Evolutionary conservation across 2,888 invertebrate species (phyloP), one percentile per base, ranked within the genome.

Genomic region (Phalera bucephala): DNA sequence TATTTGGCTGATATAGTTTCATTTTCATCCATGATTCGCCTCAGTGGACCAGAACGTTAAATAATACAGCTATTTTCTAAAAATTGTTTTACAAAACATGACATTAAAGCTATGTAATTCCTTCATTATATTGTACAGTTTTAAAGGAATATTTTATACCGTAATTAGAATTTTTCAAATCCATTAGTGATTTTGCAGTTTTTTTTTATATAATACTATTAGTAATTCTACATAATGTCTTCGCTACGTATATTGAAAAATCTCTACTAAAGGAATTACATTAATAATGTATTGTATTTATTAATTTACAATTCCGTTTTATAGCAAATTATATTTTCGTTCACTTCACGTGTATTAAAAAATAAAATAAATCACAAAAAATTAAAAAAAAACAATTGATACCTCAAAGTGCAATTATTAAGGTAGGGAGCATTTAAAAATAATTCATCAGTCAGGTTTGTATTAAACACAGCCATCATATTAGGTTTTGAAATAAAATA

Each of bases 141-240:
- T 29, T 40, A 61, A 67, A 68, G 67, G 69, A 67, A 68, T 70
- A 50, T 52, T 55, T 17, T 63, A 58, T 56, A 60, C 64, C 40
- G 57, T 64, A 45, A 62, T 44, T 71, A 67, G 69, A 67, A 54
- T 66, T 56, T 75, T 75, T 87, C 87, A 88, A 88, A 88, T 88
- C 87, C 87, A 45, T 87, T 79, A 85, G 87, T 87, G 87, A 71
- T 58, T 72, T 81, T 87, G 86, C 86, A 87, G 86, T 83, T 74
- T 62, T 68, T 53, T 60, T 70, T 71, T 61, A 64, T 54, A 62
- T n/a, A n/a, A n/a, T n/a, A n/a, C 8, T 15, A 19, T 19, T 63
- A 54, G 52, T 51, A 58, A 60, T 22, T 55, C 69, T 78, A 77
- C 2, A 19, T 9, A n/a, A 17, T 73, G 54, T 53, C 49, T 58